Evolutionary conservation across 2,888 invertebrate species (phyloP).

Genomic region (Patella caerulea): DNA sequence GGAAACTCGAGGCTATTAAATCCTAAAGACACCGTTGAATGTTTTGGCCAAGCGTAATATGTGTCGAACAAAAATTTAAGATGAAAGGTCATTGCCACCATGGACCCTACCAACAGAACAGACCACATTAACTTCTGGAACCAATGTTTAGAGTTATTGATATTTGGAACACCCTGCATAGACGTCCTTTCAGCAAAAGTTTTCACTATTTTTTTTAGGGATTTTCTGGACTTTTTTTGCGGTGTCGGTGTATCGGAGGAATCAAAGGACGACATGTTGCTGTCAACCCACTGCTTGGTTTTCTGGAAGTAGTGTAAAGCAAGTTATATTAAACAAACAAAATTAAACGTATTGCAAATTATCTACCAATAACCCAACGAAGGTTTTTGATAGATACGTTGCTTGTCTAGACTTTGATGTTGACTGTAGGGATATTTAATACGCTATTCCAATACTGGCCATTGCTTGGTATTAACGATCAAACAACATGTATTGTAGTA

Average conservation of each 20-base stretch:
- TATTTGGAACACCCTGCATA: constrained; percentile 31
- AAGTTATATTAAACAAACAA: no score
- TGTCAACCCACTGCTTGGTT: background rate
- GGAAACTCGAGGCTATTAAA: constrained; percentile 33
- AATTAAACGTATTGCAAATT: no score
- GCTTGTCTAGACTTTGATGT: no score
- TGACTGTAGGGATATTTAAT: no score
- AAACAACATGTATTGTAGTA: no score
- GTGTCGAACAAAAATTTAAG: constrained; percentile 20
- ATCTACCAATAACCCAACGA: no score
- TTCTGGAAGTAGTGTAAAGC: background rate
- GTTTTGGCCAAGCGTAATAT: constrained; percentile 23
- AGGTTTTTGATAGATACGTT: no score
- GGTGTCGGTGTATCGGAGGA: background rate
- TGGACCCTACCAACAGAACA: constrained; percentile 27
- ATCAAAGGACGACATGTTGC: background rate
- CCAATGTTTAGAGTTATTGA: constrained; percentile 26
- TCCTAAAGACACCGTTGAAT: constrained; percentile 28
- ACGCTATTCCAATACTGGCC: no score
- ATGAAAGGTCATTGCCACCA: constrained; percentile 18
- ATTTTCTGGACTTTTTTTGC: background rate
- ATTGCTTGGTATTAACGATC: no score
- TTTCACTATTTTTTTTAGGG: background rate
- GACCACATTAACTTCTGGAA: constrained; percentile 28
- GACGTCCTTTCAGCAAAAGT: constrained; percentile 34